Conservation (phyloP, 2,888 invertebrate species). For the Yponomeuta cagnagella region DNA sequence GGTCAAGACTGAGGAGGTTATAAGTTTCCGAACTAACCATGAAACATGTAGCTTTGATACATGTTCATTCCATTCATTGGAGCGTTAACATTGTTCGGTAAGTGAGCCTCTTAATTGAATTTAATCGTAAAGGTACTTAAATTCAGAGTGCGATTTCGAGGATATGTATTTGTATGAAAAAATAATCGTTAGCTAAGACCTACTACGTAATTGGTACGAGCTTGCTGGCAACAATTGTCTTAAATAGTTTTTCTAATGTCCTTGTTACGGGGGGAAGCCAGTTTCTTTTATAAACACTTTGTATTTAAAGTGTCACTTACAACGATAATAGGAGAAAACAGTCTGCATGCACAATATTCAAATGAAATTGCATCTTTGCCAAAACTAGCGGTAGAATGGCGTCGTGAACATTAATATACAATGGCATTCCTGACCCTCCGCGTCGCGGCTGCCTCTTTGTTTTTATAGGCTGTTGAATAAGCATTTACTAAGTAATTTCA, state of each 20-base stretch:
- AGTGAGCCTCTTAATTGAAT: too few relatives aligned
- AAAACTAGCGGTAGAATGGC: constrained; percentile 70
- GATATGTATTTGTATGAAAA: neutral
- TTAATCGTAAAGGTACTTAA: too few relatives aligned
- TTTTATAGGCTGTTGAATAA: constrained; percentile 70
- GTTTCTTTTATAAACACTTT: constrained; percentile 63
- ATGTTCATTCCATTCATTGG: constrained; percentile 10
- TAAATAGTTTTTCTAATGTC: neutral
- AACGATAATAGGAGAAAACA: constrained; percentile 59
- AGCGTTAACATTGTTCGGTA: too few relatives aligned
- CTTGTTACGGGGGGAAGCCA: neutral
- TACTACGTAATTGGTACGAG: neutral
- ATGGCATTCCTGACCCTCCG: constrained; percentile 65
- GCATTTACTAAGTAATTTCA: constrained; percentile 60
- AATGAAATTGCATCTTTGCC: constrained; percentile 76
- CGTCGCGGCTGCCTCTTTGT: constrained; percentile 55
- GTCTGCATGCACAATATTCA: constrained; percentile 73
- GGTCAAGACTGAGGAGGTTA: too few relatives aligned
- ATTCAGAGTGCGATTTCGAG: too few relatives aligned
- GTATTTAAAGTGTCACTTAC: constrained; percentile 63
- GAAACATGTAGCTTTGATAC: constrained; percentile 1
- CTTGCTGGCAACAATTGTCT: neutral
- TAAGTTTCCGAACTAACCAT: neutral
- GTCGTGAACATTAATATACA: constrained; percentile 71
- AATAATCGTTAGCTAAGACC: neutral